A percentile compares a stretch with the other conserved stretches of the same genome.
These are phyloP conservation scores for Drosophila testacea DNA, from an alignment of 2,888 invertebrate species.

Conservation along the genomic window DNA sequence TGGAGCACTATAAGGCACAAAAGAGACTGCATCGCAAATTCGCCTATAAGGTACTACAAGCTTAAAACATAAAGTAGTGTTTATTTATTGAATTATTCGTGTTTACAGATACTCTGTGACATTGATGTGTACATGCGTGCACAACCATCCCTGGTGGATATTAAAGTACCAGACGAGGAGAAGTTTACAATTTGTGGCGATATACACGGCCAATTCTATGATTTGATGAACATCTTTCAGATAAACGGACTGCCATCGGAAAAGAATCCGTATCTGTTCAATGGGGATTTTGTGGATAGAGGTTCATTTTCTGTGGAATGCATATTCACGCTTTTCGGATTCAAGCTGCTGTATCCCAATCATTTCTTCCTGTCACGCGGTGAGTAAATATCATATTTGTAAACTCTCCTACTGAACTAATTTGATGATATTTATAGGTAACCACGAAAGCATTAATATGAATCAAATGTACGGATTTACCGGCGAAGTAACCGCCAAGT, in stretches of 20 bases:
- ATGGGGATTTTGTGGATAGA: slow-evolving; percentile 99
- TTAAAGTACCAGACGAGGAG: slow-evolving; percentile 92
- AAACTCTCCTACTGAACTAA: not conserved
- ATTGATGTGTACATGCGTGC: slow-evolving; percentile 93
- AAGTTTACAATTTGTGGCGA: slow-evolving; percentile 99
- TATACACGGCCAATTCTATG: slow-evolving; percentile 99
- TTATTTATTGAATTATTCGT: not conserved
- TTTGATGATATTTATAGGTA: slow-evolving; percentile 88
- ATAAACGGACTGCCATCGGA: slow-evolving; percentile 97
- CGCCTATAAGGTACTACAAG: slow-evolving; percentile 93
- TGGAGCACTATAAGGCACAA: slow-evolving; percentile 95
- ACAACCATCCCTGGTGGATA: slow-evolving; percentile 95
- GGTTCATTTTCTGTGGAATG: slow-evolving; percentile 99
- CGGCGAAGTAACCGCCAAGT: slow-evolving; percentile 98
- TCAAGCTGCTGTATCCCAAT: slow-evolving; percentile 97
- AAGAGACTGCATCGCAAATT: slow-evolving; percentile 98
- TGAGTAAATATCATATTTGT: slow-evolving; percentile 84
- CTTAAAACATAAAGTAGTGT: not conserved
- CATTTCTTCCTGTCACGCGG: slow-evolving; percentile 99
- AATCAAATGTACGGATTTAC: slow-evolving; percentile 99
- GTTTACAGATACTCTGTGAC: slow-evolving; percentile 94
- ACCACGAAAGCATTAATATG: slow-evolving; percentile 99
- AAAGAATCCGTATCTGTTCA: slow-evolving; percentile 98
- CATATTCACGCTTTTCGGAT: slow-evolving; percentile 98
- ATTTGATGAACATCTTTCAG: slow-evolving; percentile 98